These are phyloP conservation scores for Chloropsis cyanopogon DNA, from an alignment of 2,113 vertebrate species.

Conservation along the genomic window DNA sequence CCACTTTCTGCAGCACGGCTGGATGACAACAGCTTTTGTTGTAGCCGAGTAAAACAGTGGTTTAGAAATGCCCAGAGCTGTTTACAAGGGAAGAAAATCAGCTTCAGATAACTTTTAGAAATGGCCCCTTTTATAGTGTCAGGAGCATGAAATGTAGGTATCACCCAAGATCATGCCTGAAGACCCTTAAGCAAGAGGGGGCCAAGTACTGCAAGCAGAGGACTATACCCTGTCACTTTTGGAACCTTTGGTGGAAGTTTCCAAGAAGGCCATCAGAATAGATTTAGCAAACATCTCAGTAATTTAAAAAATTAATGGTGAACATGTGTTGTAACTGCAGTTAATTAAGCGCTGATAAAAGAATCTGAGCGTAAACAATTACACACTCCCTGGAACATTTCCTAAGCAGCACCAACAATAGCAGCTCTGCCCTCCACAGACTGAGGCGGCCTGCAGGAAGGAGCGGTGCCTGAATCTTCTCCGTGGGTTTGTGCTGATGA, in stretches of 20 bases:
- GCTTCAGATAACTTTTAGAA: neutral
- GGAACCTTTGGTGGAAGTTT: neutral
- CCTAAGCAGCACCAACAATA: constrained; percentile 43
- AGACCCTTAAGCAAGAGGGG: neutral
- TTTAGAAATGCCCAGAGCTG: neutral
- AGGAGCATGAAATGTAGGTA: neutral
- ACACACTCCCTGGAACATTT: constrained; percentile 49
- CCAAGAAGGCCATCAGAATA: neutral
- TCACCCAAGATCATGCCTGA: neutral
- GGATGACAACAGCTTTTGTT: constrained; percentile 25
- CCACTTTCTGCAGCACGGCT: neutral
- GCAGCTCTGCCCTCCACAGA: neutral
- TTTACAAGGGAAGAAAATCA: constrained; percentile 35
- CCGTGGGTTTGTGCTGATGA: neutral
- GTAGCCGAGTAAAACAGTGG: neutral
- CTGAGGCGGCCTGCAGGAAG: neutral
- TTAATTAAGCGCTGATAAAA: constrained; percentile 53
- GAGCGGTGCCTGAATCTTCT: neutral
- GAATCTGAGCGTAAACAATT: constrained; percentile 43
- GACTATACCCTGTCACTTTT: neutral
- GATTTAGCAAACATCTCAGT: constrained; percentile 14
- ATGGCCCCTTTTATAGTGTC: neutral
- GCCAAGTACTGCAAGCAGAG: neutral
- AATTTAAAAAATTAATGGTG: constrained; percentile 50
- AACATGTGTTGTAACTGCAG: constrained; percentile 53